Evolutionary conservation across 35 echinoderm and acorn worm species (phyloP).

Genomic region (Apostichopus japonicus): DNA sequence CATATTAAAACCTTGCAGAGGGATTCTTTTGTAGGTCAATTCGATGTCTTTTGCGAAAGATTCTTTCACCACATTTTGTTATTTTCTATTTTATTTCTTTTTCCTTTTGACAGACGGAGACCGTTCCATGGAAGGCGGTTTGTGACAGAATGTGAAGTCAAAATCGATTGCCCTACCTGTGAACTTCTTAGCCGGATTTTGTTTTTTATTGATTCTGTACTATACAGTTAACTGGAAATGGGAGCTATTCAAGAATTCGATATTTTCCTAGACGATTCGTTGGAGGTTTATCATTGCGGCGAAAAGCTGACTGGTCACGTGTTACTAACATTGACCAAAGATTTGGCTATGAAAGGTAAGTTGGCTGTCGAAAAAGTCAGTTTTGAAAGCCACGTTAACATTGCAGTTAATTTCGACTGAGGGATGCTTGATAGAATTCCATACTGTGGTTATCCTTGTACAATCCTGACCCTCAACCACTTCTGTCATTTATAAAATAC

Average conservation of each 20-base stretch:
- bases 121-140: neutral
- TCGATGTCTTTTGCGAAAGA: neutral
- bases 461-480: too few relatives aligned
- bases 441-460: too few relatives aligned
- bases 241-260: constrained; percentile 96
- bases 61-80: neutral
- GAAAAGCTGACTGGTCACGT: constrained; percentile 88
- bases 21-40: neutral
- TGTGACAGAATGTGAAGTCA: neutral
- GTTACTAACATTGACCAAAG: constrained; percentile 89
- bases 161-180: neutral
- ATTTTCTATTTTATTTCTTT: neutral
- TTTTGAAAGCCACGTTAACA: too few relatives aligned
- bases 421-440: too few relatives aligned
- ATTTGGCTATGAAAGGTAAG: constrained; percentile 99
- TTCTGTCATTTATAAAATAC: too few relatives aligned
- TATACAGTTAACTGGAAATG: constrained; percentile 69
- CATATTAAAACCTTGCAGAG: neutral
- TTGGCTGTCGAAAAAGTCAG: neutral
- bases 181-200: neutral
- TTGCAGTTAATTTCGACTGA: too few relatives aligned
- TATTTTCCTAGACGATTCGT: constrained; percentile 87
- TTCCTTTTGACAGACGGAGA: neutral
- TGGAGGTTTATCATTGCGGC: constrained; percentile 94
- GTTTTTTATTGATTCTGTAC: neutral